Evolutionary conservation across 2,113 vertebrate genomes (phyloP).

Genomic region (Mormyrus lacerda): DNA sequence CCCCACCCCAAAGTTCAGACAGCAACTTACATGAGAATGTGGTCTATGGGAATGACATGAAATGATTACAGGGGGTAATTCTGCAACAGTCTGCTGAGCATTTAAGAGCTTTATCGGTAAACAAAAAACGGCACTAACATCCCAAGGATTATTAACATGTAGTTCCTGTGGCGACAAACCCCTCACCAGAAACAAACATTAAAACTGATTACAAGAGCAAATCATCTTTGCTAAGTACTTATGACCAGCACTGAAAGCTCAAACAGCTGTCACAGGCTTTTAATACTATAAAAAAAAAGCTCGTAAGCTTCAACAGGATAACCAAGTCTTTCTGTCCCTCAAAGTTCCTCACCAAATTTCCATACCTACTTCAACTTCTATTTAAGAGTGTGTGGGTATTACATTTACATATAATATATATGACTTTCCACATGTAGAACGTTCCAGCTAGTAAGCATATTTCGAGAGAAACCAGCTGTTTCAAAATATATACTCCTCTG

Average conservation of each 20-base stretch:
- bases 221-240: conserved; percentile 16
- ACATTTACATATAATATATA: not conserved
- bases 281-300: not conserved
- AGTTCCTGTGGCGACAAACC: conserved; percentile 10
- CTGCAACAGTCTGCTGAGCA: not conserved
- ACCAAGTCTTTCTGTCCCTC: not conserved
- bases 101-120: not conserved
- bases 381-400: not conserved
- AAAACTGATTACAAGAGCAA: conserved; percentile 30
- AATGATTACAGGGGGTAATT: not conserved
- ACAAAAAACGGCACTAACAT: not conserved
- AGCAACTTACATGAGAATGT: not conserved
- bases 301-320: not conserved
- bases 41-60: not conserved
- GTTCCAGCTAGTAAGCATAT: not conserved
- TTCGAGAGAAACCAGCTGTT: not conserved
- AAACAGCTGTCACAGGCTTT: not conserved
- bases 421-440: not conserved
- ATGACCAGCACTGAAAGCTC: not conserved
- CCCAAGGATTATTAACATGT: not conserved
- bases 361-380: not conserved
- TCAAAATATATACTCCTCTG: not conserved
- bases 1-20: not conserved
- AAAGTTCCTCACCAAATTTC: not conserved
- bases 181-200: conserved; percentile 29